Evolutionary conservation across 2,113 vertebrate genomes (phyloP).

Genomic region (Vombatus ursinus): DNA sequence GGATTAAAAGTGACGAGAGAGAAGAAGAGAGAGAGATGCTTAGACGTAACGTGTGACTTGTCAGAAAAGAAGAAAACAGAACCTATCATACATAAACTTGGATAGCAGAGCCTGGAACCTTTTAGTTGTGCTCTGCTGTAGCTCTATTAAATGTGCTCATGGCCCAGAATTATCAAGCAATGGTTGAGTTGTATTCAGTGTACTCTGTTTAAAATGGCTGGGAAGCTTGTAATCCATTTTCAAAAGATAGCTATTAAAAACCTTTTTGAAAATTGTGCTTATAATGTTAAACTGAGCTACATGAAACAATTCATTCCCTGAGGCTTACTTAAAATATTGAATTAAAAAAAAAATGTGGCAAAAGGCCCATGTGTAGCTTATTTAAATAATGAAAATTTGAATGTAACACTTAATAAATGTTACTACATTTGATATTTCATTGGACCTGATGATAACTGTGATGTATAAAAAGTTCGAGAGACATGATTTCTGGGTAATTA

Average conservation of each 20-base stretch:
- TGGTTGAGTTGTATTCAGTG: neutral
- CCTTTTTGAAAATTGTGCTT: neutral
- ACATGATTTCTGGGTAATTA: neutral
- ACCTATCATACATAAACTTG: neutral
- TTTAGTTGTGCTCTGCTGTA: neutral
- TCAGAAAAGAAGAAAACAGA: neutral
- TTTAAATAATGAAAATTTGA: neutral
- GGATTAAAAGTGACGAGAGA: neutral
- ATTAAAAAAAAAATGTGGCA: neutral
- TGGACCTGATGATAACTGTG: neutral
- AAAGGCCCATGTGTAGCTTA: neutral
- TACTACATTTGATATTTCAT: neutral
- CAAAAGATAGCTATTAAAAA: neutral
- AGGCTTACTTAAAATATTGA: neutral
- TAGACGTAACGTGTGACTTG: neutral
- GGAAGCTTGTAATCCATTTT: neutral
- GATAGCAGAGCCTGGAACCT: neutral
- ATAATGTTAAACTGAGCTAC: neutral
- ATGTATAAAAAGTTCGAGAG: neutral
- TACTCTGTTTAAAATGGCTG: neutral
- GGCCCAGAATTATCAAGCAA: neutral
- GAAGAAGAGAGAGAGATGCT: neutral
- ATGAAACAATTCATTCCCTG: neutral
- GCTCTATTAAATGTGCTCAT: neutral
- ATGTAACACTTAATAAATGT: neutral